A percentile compares a stretch with the other conserved stretches of the same genome.
Conservation (phyloP, 2,113 vertebrate genomes). For the Xenopus laevis region DNA sequence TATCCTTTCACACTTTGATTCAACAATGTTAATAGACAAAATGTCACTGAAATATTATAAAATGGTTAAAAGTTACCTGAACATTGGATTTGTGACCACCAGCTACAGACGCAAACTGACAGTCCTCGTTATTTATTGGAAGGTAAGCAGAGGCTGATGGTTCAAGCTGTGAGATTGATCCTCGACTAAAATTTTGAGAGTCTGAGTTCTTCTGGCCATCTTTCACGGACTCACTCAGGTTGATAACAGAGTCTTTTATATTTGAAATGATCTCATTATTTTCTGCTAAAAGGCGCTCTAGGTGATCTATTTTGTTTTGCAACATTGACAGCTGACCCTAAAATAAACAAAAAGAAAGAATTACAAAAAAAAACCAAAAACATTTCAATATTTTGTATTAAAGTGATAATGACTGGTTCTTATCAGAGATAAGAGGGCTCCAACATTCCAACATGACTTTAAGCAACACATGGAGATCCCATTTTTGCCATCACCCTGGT, state of each 20-base stretch:
- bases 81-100: slow-evolving; percentile 59
- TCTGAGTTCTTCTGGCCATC: slow-evolving; percentile 61
- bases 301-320: slow-evolving; percentile 86
- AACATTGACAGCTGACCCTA: slow-evolving; percentile 83
- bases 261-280: slow-evolving; percentile 88
- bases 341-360: slow-evolving; percentile 36
- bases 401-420: no score
- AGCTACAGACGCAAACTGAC: slow-evolving; percentile 62
- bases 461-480: no score
- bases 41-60: no score
- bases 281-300: slow-evolving; percentile 81
- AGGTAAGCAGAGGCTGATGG: slow-evolving; percentile 51
- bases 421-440: no score
- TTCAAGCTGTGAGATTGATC: slow-evolving; percentile 52
- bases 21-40: no score
- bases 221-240: slow-evolving; percentile 74
- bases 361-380: no score
- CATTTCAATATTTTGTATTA: no score
- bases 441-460: no score
- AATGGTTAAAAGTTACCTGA: slow-evolving; percentile 66
- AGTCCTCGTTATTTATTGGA: slow-evolving; percentile 64
- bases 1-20: no score
- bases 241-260: slow-evolving; percentile 80
- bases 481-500: no score
- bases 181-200: slow-evolving; percentile 65